Base-by-base conservation (phyloP, 2,797 vertebrate genomes). In the Scarus forsteni region DNA sequence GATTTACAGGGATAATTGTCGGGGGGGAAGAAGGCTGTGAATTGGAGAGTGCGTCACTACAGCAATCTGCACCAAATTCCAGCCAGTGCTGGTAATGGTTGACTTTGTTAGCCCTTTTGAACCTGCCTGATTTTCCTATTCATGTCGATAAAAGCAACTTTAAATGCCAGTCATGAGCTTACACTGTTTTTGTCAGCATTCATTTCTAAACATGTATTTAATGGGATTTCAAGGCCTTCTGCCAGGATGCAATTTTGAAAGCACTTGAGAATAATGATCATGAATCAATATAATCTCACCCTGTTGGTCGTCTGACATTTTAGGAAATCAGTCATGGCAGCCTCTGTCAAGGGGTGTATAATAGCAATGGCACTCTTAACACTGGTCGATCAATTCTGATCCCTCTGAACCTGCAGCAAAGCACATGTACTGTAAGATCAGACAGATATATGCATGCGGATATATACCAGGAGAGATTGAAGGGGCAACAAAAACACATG, bases 91-190 rank as follows among this genome's bases (percentile, higher is more conserved):
- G 60, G 58, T 65, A 81, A 86, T 72, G 59, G 59, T 62, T 19
- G 18, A 12, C 56, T 62, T 65, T 87, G 65, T 85, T 80, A 90
- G 82, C 45, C 68, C 79, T 70, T 84, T 84, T 85, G 55, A 83
- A 64, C 61, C 55, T 0, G 49, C 49, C 43, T 85, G 79, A 88
- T 84, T 90, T 85, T 69, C 75, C 70, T 85, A 84, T 90, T 88
- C 73, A 88, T 77, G 62, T 49, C 51, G 52, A 65, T 62, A 66
- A 67, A 87, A 70, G 69, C 46, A 65, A 57, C 44, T 67, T 73
- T 18, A 76, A 86, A 83, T 75, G 53, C 10, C 46, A 14, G 49
- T 50, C 70, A 78, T 85, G 43, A 62, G 39, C 65, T 73, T 27
- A 16, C 36, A 52, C 58, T 39, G 35, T 75, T 72, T 75, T 80